phyloP scores from a whole-genome alignment of 2,888 invertebrate genomes.

The Ennomos quercinarius region DNA sequence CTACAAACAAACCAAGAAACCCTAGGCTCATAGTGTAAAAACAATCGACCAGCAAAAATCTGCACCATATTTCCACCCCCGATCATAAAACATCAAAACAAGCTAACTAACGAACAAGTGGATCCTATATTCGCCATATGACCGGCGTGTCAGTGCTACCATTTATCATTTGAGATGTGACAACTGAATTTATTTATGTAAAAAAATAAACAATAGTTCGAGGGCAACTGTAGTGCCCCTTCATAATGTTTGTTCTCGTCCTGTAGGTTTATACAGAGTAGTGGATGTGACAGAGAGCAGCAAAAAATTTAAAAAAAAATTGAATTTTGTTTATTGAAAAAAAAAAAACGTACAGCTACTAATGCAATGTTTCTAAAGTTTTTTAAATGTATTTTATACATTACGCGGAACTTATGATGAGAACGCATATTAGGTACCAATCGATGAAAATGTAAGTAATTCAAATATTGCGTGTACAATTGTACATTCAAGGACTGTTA shows the following conservation, averaged over 20 bases:
- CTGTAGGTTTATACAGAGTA: constrained; percentile 59
- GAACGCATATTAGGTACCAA: too few species aligned
- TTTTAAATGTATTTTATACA: too few species aligned
- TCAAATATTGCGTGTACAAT: too few species aligned
- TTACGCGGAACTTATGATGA: too few species aligned
- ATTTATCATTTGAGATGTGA: constrained; percentile 81
- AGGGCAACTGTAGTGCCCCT: constrained; percentile 65
- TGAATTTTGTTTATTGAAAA: too few species aligned
- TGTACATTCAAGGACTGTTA: too few species aligned
- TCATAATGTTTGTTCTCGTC: constrained; percentile 66
- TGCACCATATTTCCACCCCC: constrained; percentile 50
- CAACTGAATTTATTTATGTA: constrained; percentile 83
- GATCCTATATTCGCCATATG: constrained; percentile 78
- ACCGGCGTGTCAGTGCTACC: constrained; percentile 73
- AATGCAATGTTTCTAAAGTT: too few species aligned
- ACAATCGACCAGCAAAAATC: constrained; percentile 32
- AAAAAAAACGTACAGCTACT: too few species aligned
- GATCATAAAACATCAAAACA: constrained; percentile 43
- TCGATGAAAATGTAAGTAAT: too few species aligned
- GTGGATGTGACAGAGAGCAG: constrained; percentile 34
- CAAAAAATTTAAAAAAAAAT: neutral
- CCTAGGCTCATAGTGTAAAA: constrained; percentile 14
- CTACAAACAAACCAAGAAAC: too few species aligned
- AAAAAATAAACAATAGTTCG: constrained; percentile 79
- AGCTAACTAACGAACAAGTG: constrained; percentile 67